Evolutionary conservation across 2,113 vertebrate species (phyloP), one percentile per base, ranked within the genome.

Genomic region (Podocnemis expansa): DNA sequence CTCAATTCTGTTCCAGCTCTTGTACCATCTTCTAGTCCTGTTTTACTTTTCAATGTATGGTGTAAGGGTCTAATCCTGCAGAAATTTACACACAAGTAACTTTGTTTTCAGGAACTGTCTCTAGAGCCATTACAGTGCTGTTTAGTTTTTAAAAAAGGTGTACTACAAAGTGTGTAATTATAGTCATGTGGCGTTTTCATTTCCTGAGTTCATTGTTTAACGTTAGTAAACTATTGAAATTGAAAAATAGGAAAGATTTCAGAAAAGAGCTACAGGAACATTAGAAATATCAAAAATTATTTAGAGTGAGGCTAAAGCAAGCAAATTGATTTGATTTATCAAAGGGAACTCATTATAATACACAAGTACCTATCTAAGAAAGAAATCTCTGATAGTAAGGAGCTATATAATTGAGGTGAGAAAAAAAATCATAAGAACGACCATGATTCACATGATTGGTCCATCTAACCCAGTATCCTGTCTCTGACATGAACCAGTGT

Each of bases 311-410:
- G 27, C 43, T 27, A 58, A 1, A 31, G 49, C 85, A 88, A 3
- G 55, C 3, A 5, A 9, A 38, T 13, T 9, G 29, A 19, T 51
- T 70, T 51, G 80, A 45, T 10, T 80, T 60, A 60, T 19, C 47
- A 29, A 83, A 51, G 7, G 83, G 38, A 34, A 80, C 31, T 4
- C 10, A 27, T 25, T n/a, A n/a, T n/a, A 24, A 16, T 3, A 52
- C 56, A 0, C 3, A 55, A 84, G 41, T 82, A 27, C 90, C 43
- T 27, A 14, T 2, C 49, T 0, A 0, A 1, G 2, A 9, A 78
- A 73, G 76, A 94, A 11, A 81, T 80, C 80, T 43, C 24, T 92
- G 22, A 45, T 24, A 41, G 19, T n/a, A 81, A 67, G 14, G 16
- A 63, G 52, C n/a, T 93, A 47, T 63, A 85, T 70, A n/a, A 27